phyloP scores from a whole-genome alignment of 2,888 invertebrate species.

The Zaprionus obscuricornis region DNA sequence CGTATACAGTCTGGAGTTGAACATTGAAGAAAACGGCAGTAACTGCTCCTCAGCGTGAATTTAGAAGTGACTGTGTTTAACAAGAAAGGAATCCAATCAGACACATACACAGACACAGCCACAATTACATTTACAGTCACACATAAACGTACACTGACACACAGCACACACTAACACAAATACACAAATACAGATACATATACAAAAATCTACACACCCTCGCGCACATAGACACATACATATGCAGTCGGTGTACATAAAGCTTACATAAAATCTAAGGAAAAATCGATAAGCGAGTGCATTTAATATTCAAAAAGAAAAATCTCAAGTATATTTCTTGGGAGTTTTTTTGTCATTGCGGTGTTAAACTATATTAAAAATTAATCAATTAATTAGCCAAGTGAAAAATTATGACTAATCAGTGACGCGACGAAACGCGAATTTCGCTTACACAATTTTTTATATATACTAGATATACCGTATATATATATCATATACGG shows the following conservation, averaged over 20 bases:
- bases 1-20: slow-evolving; percentile 82
- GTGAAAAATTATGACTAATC: slow-evolving; percentile 80
- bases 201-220: too few species aligned
- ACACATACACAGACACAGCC: slow-evolving; percentile 48
- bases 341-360: slow-evolving; percentile 13
- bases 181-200: too few species aligned
- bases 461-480: slow-evolving; percentile 71
- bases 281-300: slow-evolving; percentile 75
- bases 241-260: slow-evolving; percentile 50
- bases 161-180: slow-evolving; percentile 36
- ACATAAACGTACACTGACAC: slow-evolving; percentile 46
- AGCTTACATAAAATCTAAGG: slow-evolving; percentile 71
- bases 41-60: slow-evolving; percentile 62
- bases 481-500: slow-evolving; percentile 20
- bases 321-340: slow-evolving; percentile 29
- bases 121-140: slow-evolving; percentile 35
- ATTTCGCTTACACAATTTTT: slow-evolving; percentile 80
- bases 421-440: slow-evolving; percentile 80
- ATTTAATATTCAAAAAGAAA: slow-evolving; percentile 64
- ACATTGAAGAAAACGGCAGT: slow-evolving; percentile 82
- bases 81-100: slow-evolving; percentile 71
- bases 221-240: slow-evolving; percentile 29
- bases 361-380: slow-evolving; percentile 28
- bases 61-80: slow-evolving; percentile 65
- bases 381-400: slow-evolving; percentile 31